Base-by-base conservation (phyloP, 2,113 vertebrate genomes). In the Oryzias woworae region DNA sequence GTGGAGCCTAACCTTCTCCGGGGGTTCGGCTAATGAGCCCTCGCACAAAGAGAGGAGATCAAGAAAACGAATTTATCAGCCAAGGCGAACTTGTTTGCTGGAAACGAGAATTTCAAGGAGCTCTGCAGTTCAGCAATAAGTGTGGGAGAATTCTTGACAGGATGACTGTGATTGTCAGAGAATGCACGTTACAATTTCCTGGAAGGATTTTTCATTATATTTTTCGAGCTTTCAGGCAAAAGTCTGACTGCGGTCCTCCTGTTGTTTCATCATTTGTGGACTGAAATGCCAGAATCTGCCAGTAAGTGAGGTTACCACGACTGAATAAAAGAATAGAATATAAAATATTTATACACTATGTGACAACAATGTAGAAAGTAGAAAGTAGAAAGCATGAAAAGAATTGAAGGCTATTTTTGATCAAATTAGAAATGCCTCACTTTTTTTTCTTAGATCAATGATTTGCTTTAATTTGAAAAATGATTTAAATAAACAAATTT, bases 1-100 rank as follows among this genome's bases (percentile, higher is more conserved):
- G 23, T 3, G 63, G 2, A 58, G 75, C 66, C 66, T 53, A 56
- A 56, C 80, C 62, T 66, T 52, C 82, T 73, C 75, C 23, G 4
- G 60, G 53, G 63, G 53, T 45, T 58, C 14, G 55, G 26, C 69
- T 76, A 82, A 85, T 81, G 76, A 87, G 78, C 54, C 31, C 46
- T 28, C 16, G 41, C 43, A 49, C 24, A 54, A 67, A 66, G 66
- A 66, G 53, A 62, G 16, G 46, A 78, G 36, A 68, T 52, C n/a
- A 57, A 73, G 57, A 49, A 5, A 17, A 52, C 5, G 36, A 54
- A 18, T 51, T 69, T 53, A 46, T 58, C 16, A 0, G 42, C 55
- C 53, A 66, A 80, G 16, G 50, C 20, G 0, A 53, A 66, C 23
- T 20, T 4, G 64, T 80, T 72, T 76, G 68, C 64, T 50, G 53